Evolutionary conservation across 2,888 invertebrate species (phyloP).

Genomic region (Sinohyriopsis cumingii): DNA sequence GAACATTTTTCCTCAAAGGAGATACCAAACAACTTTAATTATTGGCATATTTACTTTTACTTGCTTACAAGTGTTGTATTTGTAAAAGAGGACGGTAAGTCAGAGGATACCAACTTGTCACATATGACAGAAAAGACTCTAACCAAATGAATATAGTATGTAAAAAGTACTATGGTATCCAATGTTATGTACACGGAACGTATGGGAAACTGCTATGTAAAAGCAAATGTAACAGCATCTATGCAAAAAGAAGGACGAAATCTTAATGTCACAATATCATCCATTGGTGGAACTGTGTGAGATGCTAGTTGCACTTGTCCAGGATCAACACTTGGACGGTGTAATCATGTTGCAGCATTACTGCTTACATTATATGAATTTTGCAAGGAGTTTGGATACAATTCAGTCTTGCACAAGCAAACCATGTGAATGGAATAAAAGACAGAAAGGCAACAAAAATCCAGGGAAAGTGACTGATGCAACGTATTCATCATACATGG

Average conservation of each 20-base stretch:
- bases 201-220: slow-evolving; percentile 7
- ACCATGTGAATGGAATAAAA: slow-evolving; percentile 4
- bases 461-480: too few relatives aligned
- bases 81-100: too few relatives aligned
- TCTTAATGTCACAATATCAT: slow-evolving; percentile 5
- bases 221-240: slow-evolving; percentile 12
- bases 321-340: slow-evolving; percentile 14
- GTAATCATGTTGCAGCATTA: slow-evolving; percentile 18
- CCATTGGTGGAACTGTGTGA: slow-evolving; percentile 6
- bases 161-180: slow-evolving; percentile 7
- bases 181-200: neutral
- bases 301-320: slow-evolving; percentile 19
- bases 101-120: slow-evolving; percentile 4
- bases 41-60: slow-evolving; percentile 15
- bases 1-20: too few relatives aligned
- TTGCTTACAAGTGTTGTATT: slow-evolving; percentile 7
- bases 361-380: slow-evolving; percentile 4
- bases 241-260: slow-evolving; percentile 2
- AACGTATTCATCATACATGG: too few relatives aligned
- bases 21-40: slow-evolving; percentile 9
- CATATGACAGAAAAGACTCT: slow-evolving; percentile 14
- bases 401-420: slow-evolving; percentile 2
- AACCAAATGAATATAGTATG: slow-evolving; percentile 11
- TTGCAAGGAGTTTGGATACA: neutral
- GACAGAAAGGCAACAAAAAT: slow-evolving; percentile 6